Base-by-base conservation (phyloP, 2,797 vertebrate genomes). In the Poeciliopsis turneri region DNA sequence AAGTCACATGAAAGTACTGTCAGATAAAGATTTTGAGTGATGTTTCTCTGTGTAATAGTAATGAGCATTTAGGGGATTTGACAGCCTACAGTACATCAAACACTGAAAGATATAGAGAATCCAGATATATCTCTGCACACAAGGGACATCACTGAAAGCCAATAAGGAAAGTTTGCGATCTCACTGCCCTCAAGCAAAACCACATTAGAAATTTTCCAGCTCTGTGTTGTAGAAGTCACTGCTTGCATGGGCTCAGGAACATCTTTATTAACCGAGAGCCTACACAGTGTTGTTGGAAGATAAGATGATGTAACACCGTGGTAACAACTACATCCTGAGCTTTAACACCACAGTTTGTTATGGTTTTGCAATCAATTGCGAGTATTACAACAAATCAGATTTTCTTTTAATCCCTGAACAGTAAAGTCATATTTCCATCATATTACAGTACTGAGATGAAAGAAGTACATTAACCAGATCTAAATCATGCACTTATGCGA, bases 171-270 rank as follows among this genome's bases (percentile, higher is more conserved):
- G 74, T 30, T 36, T 47, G 43, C 0, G 28, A 33, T 76, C 57
- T 76, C 36, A 23, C 41, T 66, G 72, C 51, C 59, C 28, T 76
- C 55, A 13, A 76, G 59, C 55, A 25, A 33, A 76, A 76, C 74
- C 9, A 5, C 43, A 47, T 47, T 33, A 64, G 46, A 61, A n/a
- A 55, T 25, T 39, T 15, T 74, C 23, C 49, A 7, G 30, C 36
- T 74, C 33, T 41, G 49, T 36, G 33, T 55, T 74, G 49, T 16
- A 51, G 36, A 55, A 74, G 49, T 74, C 12, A 41, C 33, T 41
- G 64, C 64, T 71, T 71, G 55, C 41, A 75, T 30, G 39, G 23
- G 53, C 2, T 59, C 9, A 59, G 2, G 15, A 43, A 11, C 15
- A 72, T 36, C 30, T 57, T 30, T 36, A 45, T 59, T 18, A 57